Base-by-base conservation (phyloP, 64 coral and sea anemone species). In the Pocillopora verrucosa region DNA sequence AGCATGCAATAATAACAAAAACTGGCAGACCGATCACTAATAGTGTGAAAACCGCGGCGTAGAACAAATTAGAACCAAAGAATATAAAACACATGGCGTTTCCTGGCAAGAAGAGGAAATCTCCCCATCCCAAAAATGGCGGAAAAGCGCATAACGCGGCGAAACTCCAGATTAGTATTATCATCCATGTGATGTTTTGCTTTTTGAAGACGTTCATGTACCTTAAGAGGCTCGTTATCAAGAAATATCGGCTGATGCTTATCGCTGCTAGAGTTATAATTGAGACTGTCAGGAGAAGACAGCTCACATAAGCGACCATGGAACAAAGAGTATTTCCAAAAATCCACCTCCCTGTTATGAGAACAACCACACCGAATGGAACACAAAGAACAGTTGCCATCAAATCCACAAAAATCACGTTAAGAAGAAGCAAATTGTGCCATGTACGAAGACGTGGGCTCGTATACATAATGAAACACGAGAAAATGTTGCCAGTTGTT, bases 341-440 rank as follows among this genome's bases (percentile, higher is more conserved):
- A 10, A 72, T 45, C 93, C 89, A 95, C 58, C 51, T 61, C 20
- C 93, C 93, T 22, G 58, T 76, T 34, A 72, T 14, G 26, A 95
- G 83, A 5, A 95, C 93, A 22, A 22, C 45, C 57, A 95, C 76
- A 24, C 63, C 72, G 72, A 88, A 91, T 7, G 89, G 76, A 72
- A 84, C 80, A 58, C 77, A 88, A 25, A 84, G 17, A n/a, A 88
- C 3, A 0, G 83, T 90, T 1, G 76, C 85, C 20, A 95, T 72
- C 16, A 95, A 86, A 77, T 95, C 93, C 26, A 91, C 75, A 2
- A 95, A 58, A 14, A 95, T 92, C 9, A 95, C 76, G 56, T 95
- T 95, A n/a, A 95, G 61, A 34, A 91, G 87, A 11, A 95, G 78
- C 17, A 95, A 37, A 73, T 95, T 95, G 78, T 92, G 94, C 94